phyloP scores from a whole-genome alignment of 2,113 vertebrate species.

The Gallinago jamesoni region DNA sequence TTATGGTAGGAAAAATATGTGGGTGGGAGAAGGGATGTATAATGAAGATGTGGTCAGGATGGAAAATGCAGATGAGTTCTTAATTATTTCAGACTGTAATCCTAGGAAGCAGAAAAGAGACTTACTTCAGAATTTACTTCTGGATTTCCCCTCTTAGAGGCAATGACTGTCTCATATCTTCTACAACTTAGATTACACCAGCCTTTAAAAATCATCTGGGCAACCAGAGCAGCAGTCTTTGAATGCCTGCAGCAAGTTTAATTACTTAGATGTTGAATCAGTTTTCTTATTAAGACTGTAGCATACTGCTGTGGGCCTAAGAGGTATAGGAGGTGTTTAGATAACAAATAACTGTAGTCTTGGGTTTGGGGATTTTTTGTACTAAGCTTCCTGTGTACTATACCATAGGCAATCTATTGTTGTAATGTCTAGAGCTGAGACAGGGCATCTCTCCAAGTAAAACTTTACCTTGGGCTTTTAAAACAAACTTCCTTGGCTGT shows the following conservation, averaged over 20 bases:
- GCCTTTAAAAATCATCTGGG: background rate
- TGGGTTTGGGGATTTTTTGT: background rate
- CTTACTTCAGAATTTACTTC: background rate
- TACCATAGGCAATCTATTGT: background rate
- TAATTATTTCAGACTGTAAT: background rate
- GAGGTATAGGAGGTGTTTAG: background rate
- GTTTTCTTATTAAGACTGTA: background rate
- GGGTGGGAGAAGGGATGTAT: background rate
- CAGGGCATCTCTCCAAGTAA: background rate
- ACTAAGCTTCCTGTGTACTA: background rate
- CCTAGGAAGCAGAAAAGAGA: background rate
- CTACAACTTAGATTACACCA: background rate
- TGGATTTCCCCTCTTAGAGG: background rate
- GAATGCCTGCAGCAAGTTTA: background rate
- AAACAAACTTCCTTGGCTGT: background rate
- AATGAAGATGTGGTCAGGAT: background rate
- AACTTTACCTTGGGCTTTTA: background rate
- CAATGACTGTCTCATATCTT: background rate
- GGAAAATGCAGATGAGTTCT: background rate
- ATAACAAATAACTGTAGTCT: background rate
- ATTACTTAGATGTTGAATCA: background rate
- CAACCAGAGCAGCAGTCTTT: background rate
- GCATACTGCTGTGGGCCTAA: background rate
- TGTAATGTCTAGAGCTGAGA: background rate
- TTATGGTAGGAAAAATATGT: background rate